Conservation (phyloP, 1,140 invertebrate species). For the Drosophila littoralis region DNA sequence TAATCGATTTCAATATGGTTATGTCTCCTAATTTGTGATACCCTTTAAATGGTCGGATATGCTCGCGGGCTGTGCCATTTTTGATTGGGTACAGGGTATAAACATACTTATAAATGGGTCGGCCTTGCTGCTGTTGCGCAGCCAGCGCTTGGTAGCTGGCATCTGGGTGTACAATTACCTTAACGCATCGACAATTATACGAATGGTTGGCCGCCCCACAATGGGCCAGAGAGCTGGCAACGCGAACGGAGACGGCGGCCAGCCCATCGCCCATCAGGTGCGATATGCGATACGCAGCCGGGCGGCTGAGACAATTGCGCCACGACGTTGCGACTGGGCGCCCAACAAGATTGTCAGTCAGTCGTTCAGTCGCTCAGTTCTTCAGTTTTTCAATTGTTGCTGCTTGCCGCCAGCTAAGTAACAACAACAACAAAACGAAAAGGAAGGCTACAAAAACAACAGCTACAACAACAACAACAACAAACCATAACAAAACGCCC, state of each 20-base stretch:
- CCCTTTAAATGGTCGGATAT: too few species aligned
- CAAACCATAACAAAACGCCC: conserved; percentile 43
- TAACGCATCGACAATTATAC: conserved; percentile 84
- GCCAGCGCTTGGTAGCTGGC: conserved; percentile 39
- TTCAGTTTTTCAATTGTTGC: conserved; percentile 15
- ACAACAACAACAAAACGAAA: conserved; percentile 14
- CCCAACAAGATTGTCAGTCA: conserved; percentile 70
- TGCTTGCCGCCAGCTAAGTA: conserved; percentile 13
- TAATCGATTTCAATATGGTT: background rate
- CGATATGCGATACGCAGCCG: conserved; percentile 81
- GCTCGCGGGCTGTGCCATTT: too few species aligned
- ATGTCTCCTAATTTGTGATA: too few species aligned
- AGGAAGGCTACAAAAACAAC: conserved; percentile 14
- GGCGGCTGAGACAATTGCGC: conserved; percentile 72
- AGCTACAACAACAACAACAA: conserved; percentile 1
- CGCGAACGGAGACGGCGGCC: conserved; percentile 13
- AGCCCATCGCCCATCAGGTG: conserved; percentile 75
- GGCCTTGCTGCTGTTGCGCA: conserved; percentile 61
- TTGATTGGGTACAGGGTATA: conserved; percentile 1
- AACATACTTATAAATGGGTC: conserved; percentile 45
- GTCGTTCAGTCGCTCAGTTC: conserved; percentile 12
- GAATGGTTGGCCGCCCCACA: conserved; percentile 76
- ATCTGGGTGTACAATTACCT: conserved; percentile 83
- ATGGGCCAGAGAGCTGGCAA: conserved; percentile 3
- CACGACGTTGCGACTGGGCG: conserved; percentile 78